phyloP scores from a whole-genome alignment of 1,140 invertebrate species.

The Drosophila serrata region DNA sequence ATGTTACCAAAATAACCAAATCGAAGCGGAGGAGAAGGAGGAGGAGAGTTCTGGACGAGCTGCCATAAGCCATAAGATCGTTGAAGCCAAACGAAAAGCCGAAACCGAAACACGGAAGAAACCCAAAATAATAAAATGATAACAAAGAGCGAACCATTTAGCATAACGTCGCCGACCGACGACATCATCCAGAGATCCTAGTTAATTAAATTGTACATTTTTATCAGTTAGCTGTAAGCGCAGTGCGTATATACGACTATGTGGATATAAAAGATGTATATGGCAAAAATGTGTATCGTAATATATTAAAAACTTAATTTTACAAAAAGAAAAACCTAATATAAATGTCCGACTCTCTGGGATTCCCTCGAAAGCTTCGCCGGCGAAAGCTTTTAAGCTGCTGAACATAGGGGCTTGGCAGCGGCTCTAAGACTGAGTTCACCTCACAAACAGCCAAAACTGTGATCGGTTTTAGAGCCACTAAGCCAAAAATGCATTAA shows the following conservation, averaged over 20 bases:
- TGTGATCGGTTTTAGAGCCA: background rate
- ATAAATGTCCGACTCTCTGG: background rate
- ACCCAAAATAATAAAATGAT: constrained; percentile 19
- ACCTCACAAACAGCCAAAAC: background rate
- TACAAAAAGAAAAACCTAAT: constrained; percentile 50
- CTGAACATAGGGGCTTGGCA: constrained; percentile 26
- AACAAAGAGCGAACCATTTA: constrained; percentile 36
- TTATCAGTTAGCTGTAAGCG: constrained; percentile 76
- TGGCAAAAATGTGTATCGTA: constrained; percentile 80
- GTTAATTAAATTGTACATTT: constrained; percentile 84
- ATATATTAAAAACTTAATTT: constrained; percentile 82
- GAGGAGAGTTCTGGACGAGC: constrained; percentile 39
- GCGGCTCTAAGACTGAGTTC: constrained; percentile 30
- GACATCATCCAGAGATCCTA: constrained; percentile 68
- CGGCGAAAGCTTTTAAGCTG: constrained; percentile 9
- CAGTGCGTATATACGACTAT: constrained; percentile 57
- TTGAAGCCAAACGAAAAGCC: constrained; percentile 47
- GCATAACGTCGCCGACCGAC: constrained; percentile 28
- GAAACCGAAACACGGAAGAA: constrained; percentile 26
- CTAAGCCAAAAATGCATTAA: too few relatives aligned
- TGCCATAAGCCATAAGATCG: constrained; percentile 45
- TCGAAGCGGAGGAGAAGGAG: background rate
- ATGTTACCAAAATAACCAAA: constrained; percentile 44
- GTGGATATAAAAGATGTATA: constrained; percentile 60
- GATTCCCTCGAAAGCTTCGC: constrained; percentile 9